These are phyloP conservation scores for Acanthosepion esculentum DNA, from an alignment of 2,888 invertebrate species.

Conservation along the genomic window DNA sequence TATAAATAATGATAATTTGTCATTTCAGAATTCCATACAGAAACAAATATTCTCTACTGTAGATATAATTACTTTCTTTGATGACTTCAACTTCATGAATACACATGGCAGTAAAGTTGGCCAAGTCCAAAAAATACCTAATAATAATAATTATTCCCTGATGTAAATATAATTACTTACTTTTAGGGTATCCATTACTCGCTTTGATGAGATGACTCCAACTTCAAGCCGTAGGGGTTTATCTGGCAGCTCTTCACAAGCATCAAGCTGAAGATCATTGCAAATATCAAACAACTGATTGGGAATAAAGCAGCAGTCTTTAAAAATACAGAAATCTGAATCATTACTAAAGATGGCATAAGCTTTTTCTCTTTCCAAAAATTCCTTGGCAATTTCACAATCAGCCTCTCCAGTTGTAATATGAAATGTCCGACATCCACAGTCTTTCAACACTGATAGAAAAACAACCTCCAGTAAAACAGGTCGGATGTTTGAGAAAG, in stretches of 20 bases:
- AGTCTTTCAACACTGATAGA: slow-evolving; percentile 60
- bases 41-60: too few species aligned
- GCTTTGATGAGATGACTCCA: slow-evolving; percentile 63
- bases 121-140: too few species aligned
- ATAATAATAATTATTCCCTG: too few species aligned
- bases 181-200: slow-evolving; percentile 61
- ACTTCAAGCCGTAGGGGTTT: slow-evolving; percentile 63
- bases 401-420: slow-evolving; percentile 69
- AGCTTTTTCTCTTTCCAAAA: slow-evolving; percentile 64
- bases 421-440: slow-evolving; percentile 61
- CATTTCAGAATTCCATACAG: too few species aligned
- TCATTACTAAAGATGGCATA: slow-evolving; percentile 71
- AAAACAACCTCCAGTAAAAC: slow-evolving; percentile 69
- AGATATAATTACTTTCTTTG: too few species aligned
- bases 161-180: slow-evolving; percentile 53
- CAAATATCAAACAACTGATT: slow-evolving; percentile 68
- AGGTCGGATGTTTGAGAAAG: slow-evolving; percentile 62
- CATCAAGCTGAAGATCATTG: slow-evolving; percentile 66
- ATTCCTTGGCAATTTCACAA: slow-evolving; percentile 62
- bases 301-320: slow-evolving; percentile 65
- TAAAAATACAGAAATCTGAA: slow-evolving; percentile 72
- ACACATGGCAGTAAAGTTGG: too few species aligned
- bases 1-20: too few species aligned
- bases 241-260: slow-evolving; percentile 57
- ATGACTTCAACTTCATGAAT: too few species aligned